Conservation (phyloP, 2,113 vertebrate species). For the Micromys minutus region DNA sequence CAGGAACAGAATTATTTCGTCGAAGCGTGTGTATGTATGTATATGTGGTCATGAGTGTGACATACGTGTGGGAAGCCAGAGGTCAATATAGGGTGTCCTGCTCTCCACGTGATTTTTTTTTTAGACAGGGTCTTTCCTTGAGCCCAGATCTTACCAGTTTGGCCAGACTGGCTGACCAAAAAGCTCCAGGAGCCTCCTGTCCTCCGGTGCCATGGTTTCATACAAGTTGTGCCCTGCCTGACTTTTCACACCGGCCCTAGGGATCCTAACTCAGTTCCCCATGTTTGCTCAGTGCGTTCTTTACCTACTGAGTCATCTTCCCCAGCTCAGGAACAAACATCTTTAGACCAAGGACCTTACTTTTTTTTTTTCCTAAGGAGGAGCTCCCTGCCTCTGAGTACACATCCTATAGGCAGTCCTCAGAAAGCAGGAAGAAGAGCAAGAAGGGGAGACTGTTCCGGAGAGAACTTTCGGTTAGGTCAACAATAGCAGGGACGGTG, state of each 20-base stretch:
- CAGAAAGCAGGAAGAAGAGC: not conserved
- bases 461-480: not conserved
- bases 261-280: not conserved
- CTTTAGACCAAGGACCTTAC: not conserved
- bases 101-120: not conserved
- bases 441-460: not conserved
- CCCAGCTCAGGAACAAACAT: not conserved
- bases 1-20: not conserved
- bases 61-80: not conserved
- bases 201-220: not conserved
- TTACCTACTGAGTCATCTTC: not conserved
- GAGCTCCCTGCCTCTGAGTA: not conserved
- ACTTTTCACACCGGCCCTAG: not conserved
- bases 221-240: too few species aligned
- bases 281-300: not conserved
- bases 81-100: not conserved
- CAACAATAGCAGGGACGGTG: not conserved
- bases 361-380: not conserved
- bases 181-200: not conserved
- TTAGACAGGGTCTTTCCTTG: not conserved
- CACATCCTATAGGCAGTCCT: not conserved
- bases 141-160: not conserved
- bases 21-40: not conserved
- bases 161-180: not conserved
- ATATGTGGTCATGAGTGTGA: not conserved